Percentiles rank a stretch among this genome's conserved stretches.
Conservation (phyloP, 2,888 invertebrate species). For the Lydus trimaculatus region DNA sequence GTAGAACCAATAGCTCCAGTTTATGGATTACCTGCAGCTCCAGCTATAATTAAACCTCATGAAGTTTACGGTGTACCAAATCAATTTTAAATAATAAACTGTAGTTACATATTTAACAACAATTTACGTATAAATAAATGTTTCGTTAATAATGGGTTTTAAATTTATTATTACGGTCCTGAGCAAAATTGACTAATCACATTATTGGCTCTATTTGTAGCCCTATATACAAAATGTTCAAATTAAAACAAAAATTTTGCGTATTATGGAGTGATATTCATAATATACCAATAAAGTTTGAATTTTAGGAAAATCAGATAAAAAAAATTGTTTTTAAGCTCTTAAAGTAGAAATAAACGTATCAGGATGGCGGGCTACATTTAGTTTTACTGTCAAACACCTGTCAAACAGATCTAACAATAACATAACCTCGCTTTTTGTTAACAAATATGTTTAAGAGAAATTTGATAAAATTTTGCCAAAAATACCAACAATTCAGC, state of each 20-base stretch:
- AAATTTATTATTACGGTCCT: neutral
- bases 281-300: too few relatives aligned
- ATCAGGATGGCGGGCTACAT: neutral
- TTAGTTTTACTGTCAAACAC: neutral
- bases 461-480: neutral
- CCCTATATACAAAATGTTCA: too few relatives aligned
- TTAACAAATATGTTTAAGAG: neutral
- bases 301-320: too few relatives aligned
- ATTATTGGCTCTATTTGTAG: neutral
- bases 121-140: neutral
- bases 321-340: too few relatives aligned
- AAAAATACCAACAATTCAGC: neutral
- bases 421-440: neutral
- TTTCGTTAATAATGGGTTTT: neutral
- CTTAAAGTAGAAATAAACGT: too few relatives aligned
- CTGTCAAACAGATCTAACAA: neutral
- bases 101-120: neutral
- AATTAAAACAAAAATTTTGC: too few relatives aligned
- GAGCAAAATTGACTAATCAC: neutral
- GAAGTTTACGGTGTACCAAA: neutral
- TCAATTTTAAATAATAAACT: neutral
- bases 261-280: too few relatives aligned
- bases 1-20: neutral
- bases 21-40: neutral
- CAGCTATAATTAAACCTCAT: neutral